Percentiles rank a stretch among this genome's conserved stretches.
Evolutionary conservation across 2,113 vertebrate genomes (phyloP).

Genomic region (Canis aureus): DNA sequence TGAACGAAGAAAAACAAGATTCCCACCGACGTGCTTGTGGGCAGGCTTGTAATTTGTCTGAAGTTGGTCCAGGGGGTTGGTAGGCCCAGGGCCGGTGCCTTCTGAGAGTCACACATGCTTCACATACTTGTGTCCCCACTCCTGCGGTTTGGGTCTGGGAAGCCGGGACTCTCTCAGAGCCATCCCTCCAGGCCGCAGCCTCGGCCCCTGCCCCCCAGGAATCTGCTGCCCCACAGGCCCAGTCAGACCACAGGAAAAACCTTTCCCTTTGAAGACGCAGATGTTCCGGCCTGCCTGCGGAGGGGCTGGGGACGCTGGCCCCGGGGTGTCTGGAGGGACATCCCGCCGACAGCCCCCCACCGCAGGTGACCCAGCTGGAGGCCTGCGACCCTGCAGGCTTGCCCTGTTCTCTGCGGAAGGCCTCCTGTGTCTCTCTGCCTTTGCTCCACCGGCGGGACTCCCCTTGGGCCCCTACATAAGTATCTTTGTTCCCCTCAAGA

Average conservation of each 20-base stretch:
- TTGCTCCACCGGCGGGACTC: neutral
- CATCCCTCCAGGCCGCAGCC: neutral
- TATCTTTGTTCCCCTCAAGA: neutral
- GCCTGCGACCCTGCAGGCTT: accelerated
- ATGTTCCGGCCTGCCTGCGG: neutral
- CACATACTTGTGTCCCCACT: neutral
- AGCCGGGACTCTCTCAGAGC: neutral
- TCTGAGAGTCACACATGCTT: slow-evolving; percentile 50
- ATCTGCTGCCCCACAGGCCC: neutral
- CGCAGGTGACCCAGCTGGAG: neutral
- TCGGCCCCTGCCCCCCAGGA: neutral
- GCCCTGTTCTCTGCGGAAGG: too few species aligned
- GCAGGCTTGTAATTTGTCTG: slow-evolving; percentile 69
- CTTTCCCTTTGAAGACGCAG: neutral
- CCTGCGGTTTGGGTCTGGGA: neutral
- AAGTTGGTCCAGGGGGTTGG: slow-evolving; percentile 58
- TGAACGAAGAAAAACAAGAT: slow-evolving; percentile 72
- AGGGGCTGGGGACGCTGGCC: too few species aligned
- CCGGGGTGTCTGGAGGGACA: neutral
- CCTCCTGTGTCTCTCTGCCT: neutral
- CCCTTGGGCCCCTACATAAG: neutral
- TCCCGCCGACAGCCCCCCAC: accelerated
- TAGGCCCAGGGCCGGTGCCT: slow-evolving; percentile 23
- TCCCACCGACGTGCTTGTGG: slow-evolving; percentile 58
- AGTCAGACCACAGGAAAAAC: neutral